These are phyloP conservation scores for Thereva nobilitata DNA, from an alignment of 2,888 invertebrate species.

Conservation along the genomic window DNA sequence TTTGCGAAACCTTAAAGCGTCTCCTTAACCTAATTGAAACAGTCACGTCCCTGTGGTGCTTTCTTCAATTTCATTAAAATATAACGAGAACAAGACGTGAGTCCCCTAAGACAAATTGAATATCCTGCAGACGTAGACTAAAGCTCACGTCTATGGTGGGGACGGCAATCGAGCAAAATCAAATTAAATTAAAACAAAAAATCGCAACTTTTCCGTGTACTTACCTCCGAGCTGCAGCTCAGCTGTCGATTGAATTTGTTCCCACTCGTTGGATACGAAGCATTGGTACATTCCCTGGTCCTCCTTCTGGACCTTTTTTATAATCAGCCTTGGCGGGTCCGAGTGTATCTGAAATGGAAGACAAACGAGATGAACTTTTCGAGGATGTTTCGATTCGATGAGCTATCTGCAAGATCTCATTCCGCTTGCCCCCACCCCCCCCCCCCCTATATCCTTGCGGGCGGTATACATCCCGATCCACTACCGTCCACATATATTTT, in stretches of 20 bases:
- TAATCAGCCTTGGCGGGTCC: slow-evolving; percentile 62
- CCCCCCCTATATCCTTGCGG: too few relatives aligned
- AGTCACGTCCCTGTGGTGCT: too few relatives aligned
- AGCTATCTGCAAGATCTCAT: background rate
- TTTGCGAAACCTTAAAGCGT: too few relatives aligned
- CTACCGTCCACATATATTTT: too few relatives aligned
- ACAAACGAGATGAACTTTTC: background rate
- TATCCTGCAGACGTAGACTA: too few relatives aligned
- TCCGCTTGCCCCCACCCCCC: slow-evolving; percentile 3
- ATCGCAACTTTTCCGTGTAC: slow-evolving; percentile 44
- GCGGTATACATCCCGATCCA: too few relatives aligned
- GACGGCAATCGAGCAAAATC: slow-evolving; percentile 12
- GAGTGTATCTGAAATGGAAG: slow-evolving; percentile 51
- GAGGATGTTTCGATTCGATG: slow-evolving; percentile 19
- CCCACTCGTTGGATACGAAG: slow-evolving; percentile 81
- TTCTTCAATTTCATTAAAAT: too few relatives aligned
- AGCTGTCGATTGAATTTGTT: slow-evolving; percentile 81
- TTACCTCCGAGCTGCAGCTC: slow-evolving; percentile 81
- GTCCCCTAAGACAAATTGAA: too few relatives aligned
- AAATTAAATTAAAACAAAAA: slow-evolving; percentile 23
- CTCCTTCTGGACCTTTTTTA: slow-evolving; percentile 72
- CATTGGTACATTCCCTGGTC: slow-evolving; percentile 94
- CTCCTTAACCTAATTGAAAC: too few relatives aligned
- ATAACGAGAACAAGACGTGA: too few relatives aligned
- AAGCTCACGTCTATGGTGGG: too few relatives aligned